Conservation (phyloP, 1,140 invertebrate species). For the Aphaenogaster ashmeadi region DNA sequence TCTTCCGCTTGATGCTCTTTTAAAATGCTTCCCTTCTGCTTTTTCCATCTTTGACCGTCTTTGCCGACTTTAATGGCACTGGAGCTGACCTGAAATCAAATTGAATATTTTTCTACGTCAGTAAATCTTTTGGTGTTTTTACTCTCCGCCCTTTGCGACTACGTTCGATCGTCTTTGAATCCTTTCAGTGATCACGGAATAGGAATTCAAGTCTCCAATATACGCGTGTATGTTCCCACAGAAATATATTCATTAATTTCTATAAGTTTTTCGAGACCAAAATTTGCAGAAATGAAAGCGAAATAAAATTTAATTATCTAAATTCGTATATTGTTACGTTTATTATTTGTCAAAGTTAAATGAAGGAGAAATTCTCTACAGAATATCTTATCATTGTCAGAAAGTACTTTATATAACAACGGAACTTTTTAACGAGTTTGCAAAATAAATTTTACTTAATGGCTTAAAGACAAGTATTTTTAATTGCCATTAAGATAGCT, state of each 20-base stretch:
- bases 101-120: conserved; percentile 61
- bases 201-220: background rate
- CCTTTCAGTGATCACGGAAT: background rate
- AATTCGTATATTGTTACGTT: conserved; percentile 1
- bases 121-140: conserved; percentile 59
- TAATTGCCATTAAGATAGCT: background rate
- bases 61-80: conserved; percentile 40
- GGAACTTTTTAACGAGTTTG: background rate
- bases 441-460: background rate
- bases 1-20: conserved; percentile 12
- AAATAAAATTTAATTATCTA: conserved; percentile 1
- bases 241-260: background rate
- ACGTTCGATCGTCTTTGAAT: conserved; percentile 36
- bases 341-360: background rate
- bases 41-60: conserved; percentile 35
- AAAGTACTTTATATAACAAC: background rate
- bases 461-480: background rate
- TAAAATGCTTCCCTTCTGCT: conserved; percentile 29
- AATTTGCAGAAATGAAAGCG: background rate
- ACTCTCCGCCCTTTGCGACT: background rate
- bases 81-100: conserved; percentile 60
- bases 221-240: background rate
- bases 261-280: background rate
- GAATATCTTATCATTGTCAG: background rate
- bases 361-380: background rate